A percentile compares a stretch with the other conserved stretches of the same genome.
phyloP scores from a whole-genome alignment of 2,888 invertebrate species.

The Anoplius nigerrimus region DNA sequence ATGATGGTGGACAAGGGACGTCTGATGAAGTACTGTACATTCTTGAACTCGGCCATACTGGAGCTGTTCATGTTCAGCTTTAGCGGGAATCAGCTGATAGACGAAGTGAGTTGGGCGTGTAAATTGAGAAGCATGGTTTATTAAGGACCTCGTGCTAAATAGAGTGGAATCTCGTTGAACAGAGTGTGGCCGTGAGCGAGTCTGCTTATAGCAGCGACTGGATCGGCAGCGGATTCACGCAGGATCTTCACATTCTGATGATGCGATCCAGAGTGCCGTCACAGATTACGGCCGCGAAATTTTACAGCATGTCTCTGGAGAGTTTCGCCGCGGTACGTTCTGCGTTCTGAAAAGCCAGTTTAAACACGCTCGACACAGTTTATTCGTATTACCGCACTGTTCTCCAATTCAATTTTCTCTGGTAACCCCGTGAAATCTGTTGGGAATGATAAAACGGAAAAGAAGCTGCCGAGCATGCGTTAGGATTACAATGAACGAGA shows the following conservation, averaged over 20 bases:
- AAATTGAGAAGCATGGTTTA: not conserved
- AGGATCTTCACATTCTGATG: slow-evolving; percentile 58
- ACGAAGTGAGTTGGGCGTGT: slow-evolving; percentile 52
- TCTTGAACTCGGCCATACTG: slow-evolving; percentile 61
- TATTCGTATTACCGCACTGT: too few species aligned
- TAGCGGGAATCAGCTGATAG: slow-evolving; percentile 63
- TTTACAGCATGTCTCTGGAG: slow-evolving; percentile 65
- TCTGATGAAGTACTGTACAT: slow-evolving; percentile 60
- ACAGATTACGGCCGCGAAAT: slow-evolving; percentile 67
- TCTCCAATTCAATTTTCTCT: too few species aligned
- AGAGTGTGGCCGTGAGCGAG: slow-evolving; percentile 61
- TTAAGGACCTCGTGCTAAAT: not conserved
- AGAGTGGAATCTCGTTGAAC: slow-evolving; percentile 4
- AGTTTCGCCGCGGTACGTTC: slow-evolving; percentile 62
- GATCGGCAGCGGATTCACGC: slow-evolving; percentile 48
- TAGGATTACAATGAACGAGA: too few species aligned
- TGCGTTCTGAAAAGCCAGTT: too few species aligned
- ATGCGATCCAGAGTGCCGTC: slow-evolving; percentile 58
- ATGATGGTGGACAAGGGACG: slow-evolving; percentile 56
- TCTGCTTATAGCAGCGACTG: slow-evolving; percentile 60
- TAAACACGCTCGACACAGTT: too few species aligned
- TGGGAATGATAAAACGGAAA: too few species aligned
- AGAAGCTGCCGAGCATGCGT: too few species aligned
- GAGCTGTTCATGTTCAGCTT: slow-evolving; percentile 68
- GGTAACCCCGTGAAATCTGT: too few species aligned